phyloP scores from a whole-genome alignment of 2,113 vertebrate species.

The Colistium nudipinnis region DNA sequence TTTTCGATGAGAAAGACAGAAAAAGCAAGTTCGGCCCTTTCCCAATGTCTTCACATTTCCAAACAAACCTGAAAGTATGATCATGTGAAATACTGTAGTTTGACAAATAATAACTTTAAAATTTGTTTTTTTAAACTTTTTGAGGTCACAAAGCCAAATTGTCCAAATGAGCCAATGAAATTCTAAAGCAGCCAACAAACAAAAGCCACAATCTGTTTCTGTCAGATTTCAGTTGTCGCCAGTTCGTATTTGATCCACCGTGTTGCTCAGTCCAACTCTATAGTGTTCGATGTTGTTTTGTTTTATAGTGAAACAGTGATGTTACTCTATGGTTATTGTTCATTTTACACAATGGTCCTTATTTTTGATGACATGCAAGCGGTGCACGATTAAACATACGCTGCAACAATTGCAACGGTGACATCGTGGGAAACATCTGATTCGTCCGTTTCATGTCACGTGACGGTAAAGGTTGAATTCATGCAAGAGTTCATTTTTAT shows the following conservation, averaged over 20 bases:
- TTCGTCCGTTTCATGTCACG: slow-evolving; percentile 43
- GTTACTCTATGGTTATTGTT: slow-evolving; percentile 60
- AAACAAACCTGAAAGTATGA: slow-evolving; percentile 46
- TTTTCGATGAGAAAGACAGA: slow-evolving; percentile 7
- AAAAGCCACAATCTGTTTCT: slow-evolving; percentile 36
- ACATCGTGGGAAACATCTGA: slow-evolving; percentile 31
- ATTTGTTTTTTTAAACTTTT: slow-evolving; percentile 18
- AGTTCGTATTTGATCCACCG: slow-evolving; percentile 43
- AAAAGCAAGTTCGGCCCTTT: no score
- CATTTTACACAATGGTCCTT: slow-evolving; percentile 56
- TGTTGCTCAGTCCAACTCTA: slow-evolving; percentile 58
- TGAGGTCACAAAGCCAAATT: slow-evolving; percentile 50
- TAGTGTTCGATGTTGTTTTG: slow-evolving; percentile 65
- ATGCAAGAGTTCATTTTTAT: slow-evolving; percentile 52
- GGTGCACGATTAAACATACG: slow-evolving; percentile 30
- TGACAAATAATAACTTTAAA: slow-evolving; percentile 31
- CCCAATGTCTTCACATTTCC: not conserved
- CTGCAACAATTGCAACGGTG: slow-evolving; percentile 61
- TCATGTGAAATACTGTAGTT: slow-evolving; percentile 32
- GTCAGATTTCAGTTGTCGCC: slow-evolving; percentile 21
- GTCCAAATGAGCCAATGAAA: slow-evolving; percentile 42
- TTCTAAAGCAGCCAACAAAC: slow-evolving; percentile 33
- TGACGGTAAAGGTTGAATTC: slow-evolving; percentile 45
- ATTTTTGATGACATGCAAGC: slow-evolving; percentile 53
- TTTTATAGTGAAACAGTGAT: slow-evolving; percentile 68